Base-by-base conservation (phyloP, 2,797 vertebrate species). In the Enteromius treurensis region DNA sequence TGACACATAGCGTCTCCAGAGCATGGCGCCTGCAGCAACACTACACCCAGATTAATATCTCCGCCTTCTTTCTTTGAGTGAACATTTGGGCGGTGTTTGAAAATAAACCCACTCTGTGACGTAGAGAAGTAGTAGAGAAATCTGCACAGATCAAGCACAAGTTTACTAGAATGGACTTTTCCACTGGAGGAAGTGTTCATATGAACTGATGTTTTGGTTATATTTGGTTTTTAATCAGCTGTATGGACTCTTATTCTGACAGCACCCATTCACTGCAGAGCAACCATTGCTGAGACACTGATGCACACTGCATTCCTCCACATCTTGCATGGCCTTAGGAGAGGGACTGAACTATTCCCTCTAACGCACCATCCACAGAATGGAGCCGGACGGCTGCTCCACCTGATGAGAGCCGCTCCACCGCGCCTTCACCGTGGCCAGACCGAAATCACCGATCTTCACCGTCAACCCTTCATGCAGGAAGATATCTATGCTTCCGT, bases 351-450 rank as follows among this genome's bases (percentile, higher is more conserved):
- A 26, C 11, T 26, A 23, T 14, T 26, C 1, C 32, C 60, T 29
- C 13, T 21, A 47, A 69, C 81, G 3, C 51, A 99, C 98, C 98
- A 99, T 99, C 98, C 98, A 99, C 62, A 99, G 94, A 88, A 99
- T 93, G 0, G 98, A 99, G 60, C 98, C 98, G 0, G 97, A 98
- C 3, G 97, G 98, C 85, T 99, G 98, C 87, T 98, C 97, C 81
- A 99, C 97, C 92, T 98, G 97, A 80, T 98, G 96, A 3, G 98
- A 99, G 14, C 98, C 98, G 5, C 97, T 99, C 98, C 98, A 99
- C 87, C 97, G 90, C 1, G 97, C 96, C 89, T 99, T 99, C 17
- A 99, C 98, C 0, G 98, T 99, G 2, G 98, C 98, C 85, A 99
- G 92, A 17, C 98, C 98, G 76, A 99, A 99, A 87, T 99, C 98